Base-by-base conservation (phyloP, 2,113 vertebrate species). In the Vicugna pacos region DNA sequence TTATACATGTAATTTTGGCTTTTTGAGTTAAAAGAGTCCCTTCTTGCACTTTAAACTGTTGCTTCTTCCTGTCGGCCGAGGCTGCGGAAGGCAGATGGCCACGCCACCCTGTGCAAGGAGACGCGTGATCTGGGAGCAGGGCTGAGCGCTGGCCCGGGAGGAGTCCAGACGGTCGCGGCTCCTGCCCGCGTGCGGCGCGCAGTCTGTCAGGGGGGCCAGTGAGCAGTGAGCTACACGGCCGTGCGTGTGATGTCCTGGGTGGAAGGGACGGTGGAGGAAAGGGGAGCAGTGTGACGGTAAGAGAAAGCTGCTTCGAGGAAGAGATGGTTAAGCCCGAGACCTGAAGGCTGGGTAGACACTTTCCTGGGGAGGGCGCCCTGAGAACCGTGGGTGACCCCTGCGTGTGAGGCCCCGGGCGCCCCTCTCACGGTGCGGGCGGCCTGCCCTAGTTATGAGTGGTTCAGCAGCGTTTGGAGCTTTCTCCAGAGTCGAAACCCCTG, bases 121-220 rank as follows among this genome's bases (percentile, higher is more conserved):
- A 42, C 5, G 10, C 24, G 1, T 32, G 16, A 56, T n/a, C 69
- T 19, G 4, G 8, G 48, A 69, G 12, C 26, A 73, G 67, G 10
- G 82, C 20, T 54, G 13, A 58, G n/a, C 20, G 0, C n/a, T 8
- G 11, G 24, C 3, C 9, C 42, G 28, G 69, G 64, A 54, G 22
- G n/a, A 9, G 26, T 35, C 30, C 22, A 9, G 67, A 32, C 13
- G 19, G 10, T 6, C 4, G 2, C 12, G 19, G 1, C 1, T 10
- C 26, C 38, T 70, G 54, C 52, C 38, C 15, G 35, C 19, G n/a
- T 4, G 6, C 54, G 72, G 73, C 19, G 12, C 7, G 1, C 4
- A 5, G 24, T 30, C 10, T 65, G 1, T 54, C 1, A 2, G 52
- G 35, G 46, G 6, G 48, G 32, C 13, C 77, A 35, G 19, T 14